Conservation (phyloP, 2,888 invertebrate genomes). For the Zhengitettix transpicula region DNA sequence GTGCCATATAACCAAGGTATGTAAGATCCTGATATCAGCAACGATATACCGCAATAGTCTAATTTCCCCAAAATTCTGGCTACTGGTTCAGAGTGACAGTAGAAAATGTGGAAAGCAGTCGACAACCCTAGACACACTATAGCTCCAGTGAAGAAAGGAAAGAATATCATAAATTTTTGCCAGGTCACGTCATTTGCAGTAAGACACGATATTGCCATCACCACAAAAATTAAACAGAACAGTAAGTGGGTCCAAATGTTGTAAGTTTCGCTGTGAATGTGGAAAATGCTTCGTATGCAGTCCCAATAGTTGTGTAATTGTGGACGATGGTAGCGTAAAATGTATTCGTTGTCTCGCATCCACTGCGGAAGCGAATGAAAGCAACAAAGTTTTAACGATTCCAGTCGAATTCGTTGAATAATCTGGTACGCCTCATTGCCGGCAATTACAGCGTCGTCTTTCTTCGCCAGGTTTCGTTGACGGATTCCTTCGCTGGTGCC, state of each 20-base stretch:
- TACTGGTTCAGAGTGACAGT: constrained; percentile 94
- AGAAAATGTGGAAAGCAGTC: constrained; percentile 93
- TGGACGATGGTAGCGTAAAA: constrained; percentile 88
- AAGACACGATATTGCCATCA: constrained; percentile 65
- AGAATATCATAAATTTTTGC: constrained; percentile 86
- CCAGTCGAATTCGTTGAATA: no score
- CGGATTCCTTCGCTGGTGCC: no score
- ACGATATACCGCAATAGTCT: constrained; percentile 96
- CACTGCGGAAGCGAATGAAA: constrained; percentile 84
- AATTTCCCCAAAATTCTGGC: constrained; percentile 96
- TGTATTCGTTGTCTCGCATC: constrained; percentile 96
- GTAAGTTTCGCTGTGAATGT: constrained; percentile 96
- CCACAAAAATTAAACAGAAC: constrained; percentile 78
- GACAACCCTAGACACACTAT: constrained; percentile 93
- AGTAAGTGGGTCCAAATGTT: constrained; percentile 97
- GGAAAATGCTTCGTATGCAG: constrained; percentile 94
- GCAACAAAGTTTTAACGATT: constrained; percentile 55
- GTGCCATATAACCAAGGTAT: constrained; percentile 99
- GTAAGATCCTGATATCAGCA: constrained; percentile 96
- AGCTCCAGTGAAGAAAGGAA: constrained; percentile 90
- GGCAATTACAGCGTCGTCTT: no score
- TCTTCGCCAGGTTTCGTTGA: no score
- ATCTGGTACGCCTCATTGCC: no score
- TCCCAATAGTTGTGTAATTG: constrained; percentile 89
- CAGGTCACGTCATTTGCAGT: constrained; percentile 76